phyloP scores from a whole-genome alignment of 2,888 invertebrate species.

The Eupithecia exiguata region DNA sequence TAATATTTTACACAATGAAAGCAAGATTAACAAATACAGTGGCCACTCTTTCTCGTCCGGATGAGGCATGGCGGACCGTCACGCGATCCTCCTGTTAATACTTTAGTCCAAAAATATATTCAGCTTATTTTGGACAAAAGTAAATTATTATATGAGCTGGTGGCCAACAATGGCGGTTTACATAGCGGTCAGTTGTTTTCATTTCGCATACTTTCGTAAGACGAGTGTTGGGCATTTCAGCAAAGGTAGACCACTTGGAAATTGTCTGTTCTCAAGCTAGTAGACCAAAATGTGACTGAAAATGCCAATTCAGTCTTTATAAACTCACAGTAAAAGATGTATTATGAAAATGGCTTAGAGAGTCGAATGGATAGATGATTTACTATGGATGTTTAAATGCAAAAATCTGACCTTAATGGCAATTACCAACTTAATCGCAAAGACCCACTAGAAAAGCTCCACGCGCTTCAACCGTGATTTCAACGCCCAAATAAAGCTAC shows the following conservation, averaged over 20 bases:
- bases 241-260: neutral
- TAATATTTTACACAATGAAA: constrained; percentile 75
- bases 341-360: neutral
- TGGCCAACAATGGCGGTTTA: constrained; percentile 14
- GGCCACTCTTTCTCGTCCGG: constrained; percentile 70
- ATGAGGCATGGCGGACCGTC: constrained; percentile 68
- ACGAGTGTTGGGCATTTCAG: neutral
- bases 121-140: constrained; percentile 18
- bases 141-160: constrained; percentile 16
- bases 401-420: neutral
- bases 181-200: constrained; percentile 3
- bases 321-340: neutral
- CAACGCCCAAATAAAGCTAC: constrained; percentile 30
- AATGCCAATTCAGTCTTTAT: neutral
- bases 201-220: neutral
- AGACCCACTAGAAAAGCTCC: neutral
- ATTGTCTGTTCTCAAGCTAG: neutral
- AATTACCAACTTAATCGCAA: constrained; percentile 10
- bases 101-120: constrained; percentile 17
- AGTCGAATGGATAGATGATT: neutral
- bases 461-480: constrained; percentile 18
- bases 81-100: constrained; percentile 60
- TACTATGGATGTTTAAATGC: neutral
- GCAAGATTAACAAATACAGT: constrained; percentile 77
- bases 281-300: neutral